Evolutionary conservation across 2,113 vertebrate genomes (phyloP), one percentile per base, ranked within the genome.

Genomic region (Chloebia gouldiae): DNA sequence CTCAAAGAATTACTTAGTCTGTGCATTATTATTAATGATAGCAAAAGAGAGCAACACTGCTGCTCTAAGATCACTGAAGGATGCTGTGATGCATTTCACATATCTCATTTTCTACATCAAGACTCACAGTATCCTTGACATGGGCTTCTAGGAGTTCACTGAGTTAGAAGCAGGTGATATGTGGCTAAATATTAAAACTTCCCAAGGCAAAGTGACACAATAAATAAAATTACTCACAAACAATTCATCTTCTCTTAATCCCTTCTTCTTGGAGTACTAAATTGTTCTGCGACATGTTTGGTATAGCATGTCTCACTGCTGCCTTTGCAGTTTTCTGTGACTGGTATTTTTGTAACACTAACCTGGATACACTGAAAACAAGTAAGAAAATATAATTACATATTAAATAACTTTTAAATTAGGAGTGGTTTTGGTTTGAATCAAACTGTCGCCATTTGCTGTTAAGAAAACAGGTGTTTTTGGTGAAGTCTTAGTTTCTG

Each of bases 171-270:
- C 31, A 83, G 81, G 79, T 86, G 68, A 87, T 88, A 59, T 23
- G 47, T 90, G 75, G 93, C 69, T 83, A 90, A 78, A 68, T 88
- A 10, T 73, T 75, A 50, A 83, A 91, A 81, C 27, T 82, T 90
- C 60, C 56, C 2, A 3, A 81, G 79, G 71, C 71, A 78, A 88
- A 91, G 81, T 53, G 42, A 76, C 71, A n/a, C 83, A 68, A n/a
- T 93, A 93, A 95, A 90, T 94, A 95, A 91, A 90, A 88, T 91
- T 82, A 81, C 87, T 90, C 82, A 76, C 69, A 87, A 90, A 45
- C 75, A 77, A 91, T 87, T 90, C 17, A 59, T 93, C 63, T 90
- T 80, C 37, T 92, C 63, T 73, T 95, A 90, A 95, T 81, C 64
- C 47, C 11, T 77, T 90, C 39, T 39, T 90, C 84, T 72, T 6